Percentiles rank a stretch among this genome's conserved stretches.
Evolutionary conservation across 1,140 invertebrate genomes (phyloP).

Genomic region (Trachymyrmex septentrionalis): DNA sequence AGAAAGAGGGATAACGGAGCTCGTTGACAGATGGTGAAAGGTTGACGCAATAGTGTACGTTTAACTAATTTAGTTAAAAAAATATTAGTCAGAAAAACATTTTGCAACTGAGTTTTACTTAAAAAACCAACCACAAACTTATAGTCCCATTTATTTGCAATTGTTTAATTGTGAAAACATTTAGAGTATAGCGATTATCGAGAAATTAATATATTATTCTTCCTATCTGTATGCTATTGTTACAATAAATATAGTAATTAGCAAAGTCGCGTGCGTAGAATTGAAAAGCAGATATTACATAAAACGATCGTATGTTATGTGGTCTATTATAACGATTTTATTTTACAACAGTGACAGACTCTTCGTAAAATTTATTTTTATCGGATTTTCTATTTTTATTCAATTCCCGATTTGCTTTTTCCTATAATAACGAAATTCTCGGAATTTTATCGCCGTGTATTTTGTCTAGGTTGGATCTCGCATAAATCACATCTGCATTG

Average conservation of each 20-base stretch:
- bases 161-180: not conserved
- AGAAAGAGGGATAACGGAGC: too few relatives aligned
- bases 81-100: too few relatives aligned
- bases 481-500: constrained; percentile 37
- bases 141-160: not conserved
- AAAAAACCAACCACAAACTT: too few relatives aligned
- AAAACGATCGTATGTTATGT: not conserved
- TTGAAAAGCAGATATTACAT: not conserved
- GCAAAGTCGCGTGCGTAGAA: not conserved
- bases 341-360: not conserved
- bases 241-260: not conserved
- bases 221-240: not conserved
- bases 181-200: not conserved
- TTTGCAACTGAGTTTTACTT: too few relatives aligned
- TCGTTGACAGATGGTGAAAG: too few relatives aligned
- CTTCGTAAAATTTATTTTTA: too few relatives aligned
- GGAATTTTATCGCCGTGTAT: constrained; percentile 31
- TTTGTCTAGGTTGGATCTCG: not conserved
- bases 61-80: too few relatives aligned
- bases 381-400: not conserved
- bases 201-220: not conserved
- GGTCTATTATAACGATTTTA: not conserved
- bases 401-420: not conserved
- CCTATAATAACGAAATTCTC: not conserved
- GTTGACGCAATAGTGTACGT: too few relatives aligned